These are phyloP conservation scores for Cephus rjabovi DNA, from an alignment of 2,888 invertebrate species.

Conservation along the genomic window DNA sequence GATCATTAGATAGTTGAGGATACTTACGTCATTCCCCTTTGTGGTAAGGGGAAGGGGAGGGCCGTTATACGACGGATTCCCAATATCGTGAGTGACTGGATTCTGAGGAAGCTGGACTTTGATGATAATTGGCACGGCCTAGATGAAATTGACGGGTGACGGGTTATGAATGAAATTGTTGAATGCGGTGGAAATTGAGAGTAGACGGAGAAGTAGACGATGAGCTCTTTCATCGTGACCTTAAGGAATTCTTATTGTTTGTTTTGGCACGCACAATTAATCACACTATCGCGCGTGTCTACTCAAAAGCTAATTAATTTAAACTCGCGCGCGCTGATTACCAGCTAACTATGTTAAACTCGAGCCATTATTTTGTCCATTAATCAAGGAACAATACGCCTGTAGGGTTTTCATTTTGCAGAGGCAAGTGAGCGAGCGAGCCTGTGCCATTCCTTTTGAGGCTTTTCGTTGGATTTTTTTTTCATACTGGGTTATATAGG, in stretches of 20 bases:
- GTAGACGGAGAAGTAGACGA: neutral
- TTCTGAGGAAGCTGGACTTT: neutral
- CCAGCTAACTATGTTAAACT: constrained; percentile 46
- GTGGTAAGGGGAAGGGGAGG: no score
- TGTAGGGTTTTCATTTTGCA: constrained; percentile 13
- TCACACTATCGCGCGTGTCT: constrained; percentile 42
- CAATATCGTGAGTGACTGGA: neutral
- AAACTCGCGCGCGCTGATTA: constrained; percentile 40
- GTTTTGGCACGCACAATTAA: constrained; percentile 38
- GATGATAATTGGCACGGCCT: neutral
- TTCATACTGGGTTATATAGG: neutral
- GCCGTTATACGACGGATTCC: neutral
- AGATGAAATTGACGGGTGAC: neutral
- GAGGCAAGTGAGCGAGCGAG: constrained; percentile 15
- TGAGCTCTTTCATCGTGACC: neutral
- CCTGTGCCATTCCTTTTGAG: neutral
- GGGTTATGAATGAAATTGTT: neutral
- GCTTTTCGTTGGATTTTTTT: neutral
- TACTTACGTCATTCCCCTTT: neutral
- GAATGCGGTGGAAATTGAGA: neutral
- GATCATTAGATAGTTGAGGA: neutral
- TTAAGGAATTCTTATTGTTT: neutral
- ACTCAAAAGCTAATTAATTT: constrained; percentile 44
- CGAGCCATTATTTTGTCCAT: constrained; percentile 43
- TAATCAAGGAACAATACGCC: constrained; percentile 40